Percentiles rank a stretch among this genome's conserved stretches.
These are phyloP conservation scores for Philotrypesis tridentata DNA, from an alignment of 1,140 invertebrate genomes.

Conservation along the genomic window DNA sequence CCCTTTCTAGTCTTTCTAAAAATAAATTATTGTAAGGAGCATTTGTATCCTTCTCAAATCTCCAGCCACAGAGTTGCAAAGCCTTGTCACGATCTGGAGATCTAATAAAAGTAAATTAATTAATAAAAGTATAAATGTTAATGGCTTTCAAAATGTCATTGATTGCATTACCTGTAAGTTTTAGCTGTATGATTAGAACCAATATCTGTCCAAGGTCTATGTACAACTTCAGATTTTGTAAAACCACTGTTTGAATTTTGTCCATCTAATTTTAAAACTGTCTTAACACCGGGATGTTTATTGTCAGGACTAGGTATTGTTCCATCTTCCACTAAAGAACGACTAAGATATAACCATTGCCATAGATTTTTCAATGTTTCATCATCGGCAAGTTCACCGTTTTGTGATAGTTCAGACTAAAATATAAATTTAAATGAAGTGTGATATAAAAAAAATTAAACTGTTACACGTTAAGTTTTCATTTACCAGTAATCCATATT, in stretches of 20 bases:
- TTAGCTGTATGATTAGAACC: conserved; percentile 70
- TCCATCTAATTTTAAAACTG: conserved; percentile 68
- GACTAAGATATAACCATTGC: conserved; percentile 85
- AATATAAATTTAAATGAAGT: conserved; percentile 42
- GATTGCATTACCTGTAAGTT: conserved; percentile 65
- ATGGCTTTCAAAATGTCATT: neutral
- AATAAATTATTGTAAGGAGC: conserved; percentile 72
- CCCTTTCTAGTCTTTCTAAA: conserved; percentile 78
- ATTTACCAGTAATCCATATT: conserved; percentile 86
- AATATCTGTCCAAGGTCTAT: conserved; percentile 69
- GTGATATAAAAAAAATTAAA: neutral
- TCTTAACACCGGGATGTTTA: conserved; percentile 82
- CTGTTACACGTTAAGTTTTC: conserved; percentile 36
- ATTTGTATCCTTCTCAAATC: conserved; percentile 79
- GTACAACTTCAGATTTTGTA: conserved; percentile 66
- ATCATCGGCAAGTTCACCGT: conserved; percentile 80
- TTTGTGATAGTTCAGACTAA: conserved; percentile 71
- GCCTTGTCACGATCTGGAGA: conserved; percentile 86
- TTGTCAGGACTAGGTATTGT: conserved; percentile 75
- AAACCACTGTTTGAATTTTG: conserved; percentile 63
- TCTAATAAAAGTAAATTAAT: conserved; percentile 68
- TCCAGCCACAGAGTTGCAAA: conserved; percentile 91
- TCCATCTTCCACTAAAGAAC: conserved; percentile 80
- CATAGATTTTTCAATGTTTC: conserved; percentile 80
- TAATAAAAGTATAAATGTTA: neutral